phyloP scores from a whole-genome alignment of 2,113 vertebrate genomes.

The Hippocampus abdominalis region DNA sequence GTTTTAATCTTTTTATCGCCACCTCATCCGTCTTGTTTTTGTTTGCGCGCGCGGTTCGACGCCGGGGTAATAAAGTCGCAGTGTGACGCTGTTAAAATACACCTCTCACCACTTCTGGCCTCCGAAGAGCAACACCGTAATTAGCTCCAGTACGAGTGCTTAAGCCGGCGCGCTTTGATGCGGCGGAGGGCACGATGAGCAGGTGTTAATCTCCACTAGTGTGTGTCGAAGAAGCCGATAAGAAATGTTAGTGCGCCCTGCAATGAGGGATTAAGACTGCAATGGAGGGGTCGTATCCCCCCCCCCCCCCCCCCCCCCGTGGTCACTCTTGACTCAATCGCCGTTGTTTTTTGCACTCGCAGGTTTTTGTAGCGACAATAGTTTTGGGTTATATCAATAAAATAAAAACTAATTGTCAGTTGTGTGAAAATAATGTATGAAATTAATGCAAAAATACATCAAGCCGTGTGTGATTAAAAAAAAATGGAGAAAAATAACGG shows the following conservation, averaged over 20 bases:
- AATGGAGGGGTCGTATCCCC: constrained; percentile 53
- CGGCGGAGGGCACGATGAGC: constrained; percentile 55
- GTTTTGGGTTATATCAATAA: too few relatives aligned
- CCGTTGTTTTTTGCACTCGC: constrained; percentile 15
- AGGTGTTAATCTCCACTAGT: constrained; percentile 65
- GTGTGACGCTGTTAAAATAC: not conserved
- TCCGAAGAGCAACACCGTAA: constrained; percentile 59
- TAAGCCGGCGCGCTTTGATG: constrained; percentile 62
- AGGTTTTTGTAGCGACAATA: not conserved
- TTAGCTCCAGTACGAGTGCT: constrained; percentile 52
- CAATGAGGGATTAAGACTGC: constrained; percentile 65
- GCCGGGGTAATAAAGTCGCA: too few relatives aligned
- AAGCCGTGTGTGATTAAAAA: too few relatives aligned
- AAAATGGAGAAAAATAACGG: too few relatives aligned
- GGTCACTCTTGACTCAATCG: constrained; percentile 49
- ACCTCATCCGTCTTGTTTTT: too few relatives aligned
- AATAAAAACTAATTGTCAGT: too few relatives aligned
- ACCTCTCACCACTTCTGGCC: constrained; percentile 9
- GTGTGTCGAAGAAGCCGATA: constrained; percentile 55
- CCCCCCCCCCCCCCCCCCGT: constrained; percentile 35
- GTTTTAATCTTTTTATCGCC: too few relatives aligned
- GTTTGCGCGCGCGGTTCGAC: too few relatives aligned
- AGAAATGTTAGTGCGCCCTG: constrained; percentile 49
- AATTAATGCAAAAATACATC: too few relatives aligned
- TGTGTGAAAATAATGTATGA: too few relatives aligned